Percentiles rank a stretch among this genome's conserved stretches.
Evolutionary conservation across 2,797 vertebrate genomes (phyloP).

Genomic region (Falco concolor): DNA sequence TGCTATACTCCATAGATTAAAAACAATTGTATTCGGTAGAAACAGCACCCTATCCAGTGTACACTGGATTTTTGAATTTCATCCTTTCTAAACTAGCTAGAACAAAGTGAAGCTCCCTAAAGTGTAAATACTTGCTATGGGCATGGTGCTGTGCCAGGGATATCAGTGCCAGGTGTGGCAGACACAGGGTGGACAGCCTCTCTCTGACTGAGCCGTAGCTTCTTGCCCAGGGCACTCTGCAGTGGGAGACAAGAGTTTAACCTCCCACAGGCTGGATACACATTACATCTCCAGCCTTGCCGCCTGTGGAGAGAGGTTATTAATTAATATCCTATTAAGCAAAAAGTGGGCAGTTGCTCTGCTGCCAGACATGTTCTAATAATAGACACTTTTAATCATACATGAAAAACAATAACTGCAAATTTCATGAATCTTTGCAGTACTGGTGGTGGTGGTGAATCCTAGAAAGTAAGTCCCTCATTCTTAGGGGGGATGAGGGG

Average conservation of each 20-base stretch:
- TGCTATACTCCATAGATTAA: neutral
- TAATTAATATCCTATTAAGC: neutral
- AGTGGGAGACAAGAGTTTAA: neutral
- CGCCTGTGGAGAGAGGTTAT: neutral
- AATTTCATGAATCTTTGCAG: neutral
- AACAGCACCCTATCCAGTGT: neutral
- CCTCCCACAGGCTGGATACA: neutral
- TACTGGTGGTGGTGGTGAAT: neutral
- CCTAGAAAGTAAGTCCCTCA: neutral
- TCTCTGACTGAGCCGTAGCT: neutral
- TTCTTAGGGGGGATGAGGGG: neutral
- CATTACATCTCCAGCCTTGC: neutral
- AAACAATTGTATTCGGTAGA: neutral
- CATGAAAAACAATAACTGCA: neutral
- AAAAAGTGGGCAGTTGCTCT: neutral
- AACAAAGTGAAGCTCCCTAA: neutral
- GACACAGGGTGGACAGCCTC: fast-evolving
- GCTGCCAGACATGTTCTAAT: neutral
- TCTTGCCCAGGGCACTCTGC: neutral
- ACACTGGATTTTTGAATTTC: neutral
- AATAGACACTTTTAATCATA: neutral
- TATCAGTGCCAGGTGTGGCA: fast-evolving
- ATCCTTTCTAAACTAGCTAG: neutral
- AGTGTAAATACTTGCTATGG: neutral
- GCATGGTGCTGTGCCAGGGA: neutral